Percentiles rank a stretch among this genome's conserved stretches.
Evolutionary conservation across 1,140 invertebrate species (phyloP).

Genomic region (Thaumatotibia leucotreta): DNA sequence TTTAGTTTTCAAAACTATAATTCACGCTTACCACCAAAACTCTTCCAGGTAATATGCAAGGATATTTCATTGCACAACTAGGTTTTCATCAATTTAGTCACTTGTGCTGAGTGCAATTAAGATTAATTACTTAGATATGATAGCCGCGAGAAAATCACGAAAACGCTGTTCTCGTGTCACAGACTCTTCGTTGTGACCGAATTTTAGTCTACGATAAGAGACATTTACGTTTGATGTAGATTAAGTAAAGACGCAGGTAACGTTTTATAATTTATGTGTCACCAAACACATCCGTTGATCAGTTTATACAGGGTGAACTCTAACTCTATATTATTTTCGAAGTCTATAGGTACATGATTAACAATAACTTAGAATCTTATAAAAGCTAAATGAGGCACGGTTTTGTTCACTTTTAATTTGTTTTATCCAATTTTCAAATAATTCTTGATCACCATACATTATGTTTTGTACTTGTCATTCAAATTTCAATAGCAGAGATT

Average conservation of each 20-base stretch:
- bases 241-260: no score
- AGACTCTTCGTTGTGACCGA: neutral
- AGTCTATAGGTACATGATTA: neutral
- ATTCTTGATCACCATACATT: neutral
- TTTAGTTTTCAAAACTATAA: neutral
- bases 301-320: no score
- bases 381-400: neutral
- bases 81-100: neutral
- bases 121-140: neutral
- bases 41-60: constrained; percentile 50
- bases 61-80: constrained; percentile 39
- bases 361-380: neutral
- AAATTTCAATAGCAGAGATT: neutral
- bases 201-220: neutral
- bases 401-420: neutral
- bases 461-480: neutral
- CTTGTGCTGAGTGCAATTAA: neutral
- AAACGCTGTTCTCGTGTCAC: neutral
- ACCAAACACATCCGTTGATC: no score
- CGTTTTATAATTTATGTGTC: no score
- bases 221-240: neutral
- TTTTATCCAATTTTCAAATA: neutral
- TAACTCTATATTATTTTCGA: no score
- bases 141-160: neutral
- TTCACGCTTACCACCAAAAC: constrained; percentile 36